A percentile compares a stretch with the other conserved stretches of the same genome.
These are phyloP conservation scores for Rotaria socialis DNA, from an alignment of 2,888 invertebrate genomes.

Conservation along the genomic window DNA sequence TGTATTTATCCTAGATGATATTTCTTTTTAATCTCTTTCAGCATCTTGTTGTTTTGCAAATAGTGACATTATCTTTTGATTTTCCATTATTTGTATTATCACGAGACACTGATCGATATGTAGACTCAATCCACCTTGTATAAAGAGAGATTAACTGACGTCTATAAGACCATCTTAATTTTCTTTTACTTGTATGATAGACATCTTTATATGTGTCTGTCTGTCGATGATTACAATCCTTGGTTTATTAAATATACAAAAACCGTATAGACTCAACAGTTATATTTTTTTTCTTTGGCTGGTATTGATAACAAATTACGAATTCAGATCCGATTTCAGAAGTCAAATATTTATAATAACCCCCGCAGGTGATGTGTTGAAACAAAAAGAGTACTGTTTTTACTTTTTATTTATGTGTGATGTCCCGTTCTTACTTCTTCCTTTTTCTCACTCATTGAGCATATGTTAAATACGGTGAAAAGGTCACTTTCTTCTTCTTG, in stretches of 20 bases:
- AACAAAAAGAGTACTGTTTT: background rate
- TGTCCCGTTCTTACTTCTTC: background rate
- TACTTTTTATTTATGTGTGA: background rate
- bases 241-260: background rate
- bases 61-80: too few species aligned
- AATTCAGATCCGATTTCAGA: background rate
- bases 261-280: background rate
- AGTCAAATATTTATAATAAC: background rate
- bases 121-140: background rate
- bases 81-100: background rate
- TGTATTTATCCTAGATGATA: too few species aligned
- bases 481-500: constrained; percentile 3
- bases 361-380: background rate
- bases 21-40: too few species aligned
- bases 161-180: background rate
- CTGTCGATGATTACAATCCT: background rate
- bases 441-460: constrained; percentile 1
- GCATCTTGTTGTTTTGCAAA: too few species aligned
- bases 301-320: background rate
- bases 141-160: background rate
- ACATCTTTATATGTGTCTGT: background rate
- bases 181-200: background rate
- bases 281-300: background rate
- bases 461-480: background rate
- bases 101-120: background rate